Percentiles rank a stretch among this genome's conserved stretches.
phyloP scores from a whole-genome alignment of 35 echinoderm and acorn worm species.

The Heliocidaris erythrogramma region DNA sequence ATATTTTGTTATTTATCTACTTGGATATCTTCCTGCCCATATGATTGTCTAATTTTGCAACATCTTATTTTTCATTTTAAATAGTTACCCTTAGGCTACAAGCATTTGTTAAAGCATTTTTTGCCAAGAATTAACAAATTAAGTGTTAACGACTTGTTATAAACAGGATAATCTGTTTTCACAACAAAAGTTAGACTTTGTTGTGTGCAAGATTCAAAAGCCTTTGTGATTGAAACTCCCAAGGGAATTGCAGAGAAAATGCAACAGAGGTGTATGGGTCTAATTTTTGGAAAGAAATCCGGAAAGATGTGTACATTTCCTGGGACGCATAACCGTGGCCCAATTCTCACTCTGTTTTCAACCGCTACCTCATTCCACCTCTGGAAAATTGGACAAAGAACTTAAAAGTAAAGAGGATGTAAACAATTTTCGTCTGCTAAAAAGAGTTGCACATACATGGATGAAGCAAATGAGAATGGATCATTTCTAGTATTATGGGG shows the following conservation, averaged over 20 bases:
- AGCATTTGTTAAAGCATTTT: too few relatives aligned
- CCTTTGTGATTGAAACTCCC: too few relatives aligned
- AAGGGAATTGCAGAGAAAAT: background rate
- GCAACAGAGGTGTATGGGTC: background rate
- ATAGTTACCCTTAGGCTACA: too few relatives aligned
- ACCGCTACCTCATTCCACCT: background rate
- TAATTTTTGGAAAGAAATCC: background rate
- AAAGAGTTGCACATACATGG: background rate
- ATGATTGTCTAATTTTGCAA: background rate
- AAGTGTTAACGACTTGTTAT: too few relatives aligned
- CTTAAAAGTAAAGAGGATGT: background rate
- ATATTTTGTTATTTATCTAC: too few relatives aligned
- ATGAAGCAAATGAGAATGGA: background rate
- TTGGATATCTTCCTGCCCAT: background rate
- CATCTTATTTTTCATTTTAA: background rate
- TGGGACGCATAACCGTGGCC: background rate
- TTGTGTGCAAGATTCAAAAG: too few relatives aligned
- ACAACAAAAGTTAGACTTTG: background rate
- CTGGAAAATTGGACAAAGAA: background rate
- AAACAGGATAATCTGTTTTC: background rate
- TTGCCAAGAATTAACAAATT: too few relatives aligned
- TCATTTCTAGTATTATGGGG: background rate
- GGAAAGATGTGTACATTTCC: background rate
- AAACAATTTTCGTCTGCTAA: background rate
- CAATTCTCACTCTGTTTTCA: background rate